Base-by-base conservation (phyloP, 2,888 invertebrate genomes). In the Scaptomyza caliginosa region DNA sequence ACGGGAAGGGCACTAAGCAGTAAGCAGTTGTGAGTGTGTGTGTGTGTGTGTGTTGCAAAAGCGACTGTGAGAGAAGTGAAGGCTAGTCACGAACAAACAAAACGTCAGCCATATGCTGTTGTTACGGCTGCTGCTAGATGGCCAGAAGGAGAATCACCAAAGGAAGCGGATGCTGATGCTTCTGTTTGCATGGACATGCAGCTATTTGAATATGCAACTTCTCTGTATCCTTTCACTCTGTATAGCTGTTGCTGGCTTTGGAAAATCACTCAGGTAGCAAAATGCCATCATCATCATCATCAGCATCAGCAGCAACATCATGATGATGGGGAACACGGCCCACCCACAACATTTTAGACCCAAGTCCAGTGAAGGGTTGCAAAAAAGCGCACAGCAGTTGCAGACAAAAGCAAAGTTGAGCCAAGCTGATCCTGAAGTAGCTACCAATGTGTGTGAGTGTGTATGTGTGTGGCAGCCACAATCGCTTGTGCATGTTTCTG, bases 221-320 rank as follows among this genome's bases (percentile, higher is more conserved):
- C 2, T 24, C 16, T 24, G 1, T 16, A 0, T 23, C 5, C n/a
- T n/a, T 13, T 4, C 54, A 26, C 28, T 28, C 46, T 36, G 45
- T 23, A 64, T 70, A 70, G 71, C 69, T 34, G 68, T 67, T 39
- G 73, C 71, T 70, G 75, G 77, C 88, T 90, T 86, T 89, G 78
- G 80, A 84, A 85, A 89, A 89, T 89, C 90, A 85, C 85, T 89
- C 89, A 88, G 90, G 84, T 83, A 86, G 82, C 79, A 86, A 86
- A 77, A 84, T 76, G 85, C 69, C 77, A 74, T 64, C 81, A 76
- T 72, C 78, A 79, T 71, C 84, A 58, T 39, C 71, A 67, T 46
- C 72, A 66, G 58, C 74, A 67, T 59, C 16, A 34, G 16, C 16
- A 16, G 16, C 68, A 68, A 57, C 59, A 24, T 59, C 60, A 48